These are phyloP conservation scores for Pegoplata infirma DNA, from an alignment of 2,888 invertebrate genomes.

Conservation along the genomic window DNA sequence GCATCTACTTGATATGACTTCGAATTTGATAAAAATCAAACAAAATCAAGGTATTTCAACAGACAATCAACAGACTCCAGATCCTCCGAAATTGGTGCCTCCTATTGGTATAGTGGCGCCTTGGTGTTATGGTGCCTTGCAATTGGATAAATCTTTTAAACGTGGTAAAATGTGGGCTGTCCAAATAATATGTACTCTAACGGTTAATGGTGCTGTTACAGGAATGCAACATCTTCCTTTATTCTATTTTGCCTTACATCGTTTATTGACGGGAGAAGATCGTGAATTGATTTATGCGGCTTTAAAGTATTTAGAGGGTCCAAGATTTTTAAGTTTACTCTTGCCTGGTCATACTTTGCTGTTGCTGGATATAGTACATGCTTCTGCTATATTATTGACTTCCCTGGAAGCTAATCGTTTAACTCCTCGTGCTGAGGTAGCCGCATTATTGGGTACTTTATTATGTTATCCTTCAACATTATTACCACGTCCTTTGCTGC, in stretches of 20 bases:
- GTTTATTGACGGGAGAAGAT: slow-evolving; percentile 83
- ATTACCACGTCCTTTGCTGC: slow-evolving; percentile 79
- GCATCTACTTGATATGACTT: slow-evolving; percentile 92
- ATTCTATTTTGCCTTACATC: slow-evolving; percentile 92
- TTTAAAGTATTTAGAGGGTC: slow-evolving; percentile 89
- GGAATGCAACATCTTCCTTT: slow-evolving; percentile 85
- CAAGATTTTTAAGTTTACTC: slow-evolving; percentile 90
- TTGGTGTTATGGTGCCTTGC: slow-evolving; percentile 95
- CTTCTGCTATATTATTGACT: slow-evolving; percentile 91
- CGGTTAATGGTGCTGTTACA: slow-evolving; percentile 82
- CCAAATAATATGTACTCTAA: slow-evolving; percentile 91
- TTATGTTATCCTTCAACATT: slow-evolving; percentile 88
- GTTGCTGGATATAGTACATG: slow-evolving; percentile 92
- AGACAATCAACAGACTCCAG: slow-evolving; percentile 88
- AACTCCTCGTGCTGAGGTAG: slow-evolving; percentile 93
- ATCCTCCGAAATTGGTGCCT: slow-evolving; percentile 86
- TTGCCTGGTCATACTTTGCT: slow-evolving; percentile 93
- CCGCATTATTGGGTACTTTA: slow-evolving; percentile 92
- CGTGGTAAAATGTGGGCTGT: slow-evolving; percentile 92
- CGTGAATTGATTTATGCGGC: slow-evolving; percentile 88
- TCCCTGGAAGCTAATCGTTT: slow-evolving; percentile 85
- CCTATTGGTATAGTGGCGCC: slow-evolving; percentile 93
- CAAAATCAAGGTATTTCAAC: slow-evolving; percentile 87
- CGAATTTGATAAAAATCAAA: slow-evolving; percentile 90
- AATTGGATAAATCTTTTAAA: slow-evolving; percentile 85